Conservation (phyloP, 2,888 invertebrate genomes). For the Ceraclea dissimilis region DNA sequence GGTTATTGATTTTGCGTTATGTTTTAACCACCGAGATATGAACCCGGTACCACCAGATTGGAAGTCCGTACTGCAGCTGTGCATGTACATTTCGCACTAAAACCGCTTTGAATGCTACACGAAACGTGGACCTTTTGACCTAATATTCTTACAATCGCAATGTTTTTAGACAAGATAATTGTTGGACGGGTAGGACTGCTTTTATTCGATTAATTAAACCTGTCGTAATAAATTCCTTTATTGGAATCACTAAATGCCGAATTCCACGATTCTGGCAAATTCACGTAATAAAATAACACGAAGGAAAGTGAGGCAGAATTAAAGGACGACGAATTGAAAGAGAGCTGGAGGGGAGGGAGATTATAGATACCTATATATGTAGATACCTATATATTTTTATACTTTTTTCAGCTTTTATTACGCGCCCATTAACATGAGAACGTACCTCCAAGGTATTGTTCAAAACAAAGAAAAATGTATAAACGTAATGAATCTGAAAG, state of each 20-base stretch:
- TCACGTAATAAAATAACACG: conserved; percentile 14
- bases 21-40: no score
- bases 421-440: not conserved
- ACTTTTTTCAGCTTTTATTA: not conserved
- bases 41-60: no score
- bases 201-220: conserved; percentile 20
- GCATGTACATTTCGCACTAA: no score
- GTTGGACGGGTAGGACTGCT: not conserved
- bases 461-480: not conserved
- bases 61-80: no score
- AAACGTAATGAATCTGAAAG: not conserved
- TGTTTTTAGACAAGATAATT: no score
- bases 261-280: conserved; percentile 8
- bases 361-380: not conserved
- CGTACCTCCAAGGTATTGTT: not conserved
- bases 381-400: not conserved
- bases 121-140: no score
- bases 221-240: conserved; percentile 16
- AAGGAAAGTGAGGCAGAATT: not conserved
- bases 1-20: no score
- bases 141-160: no score
- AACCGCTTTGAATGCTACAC: no score
- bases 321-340: not conserved
- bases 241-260: conserved; percentile 16
- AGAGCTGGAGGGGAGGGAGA: not conserved